Evolutionary conservation across 1,140 invertebrate genomes (phyloP).

Genomic region (Tetramorium simillimum): DNA sequence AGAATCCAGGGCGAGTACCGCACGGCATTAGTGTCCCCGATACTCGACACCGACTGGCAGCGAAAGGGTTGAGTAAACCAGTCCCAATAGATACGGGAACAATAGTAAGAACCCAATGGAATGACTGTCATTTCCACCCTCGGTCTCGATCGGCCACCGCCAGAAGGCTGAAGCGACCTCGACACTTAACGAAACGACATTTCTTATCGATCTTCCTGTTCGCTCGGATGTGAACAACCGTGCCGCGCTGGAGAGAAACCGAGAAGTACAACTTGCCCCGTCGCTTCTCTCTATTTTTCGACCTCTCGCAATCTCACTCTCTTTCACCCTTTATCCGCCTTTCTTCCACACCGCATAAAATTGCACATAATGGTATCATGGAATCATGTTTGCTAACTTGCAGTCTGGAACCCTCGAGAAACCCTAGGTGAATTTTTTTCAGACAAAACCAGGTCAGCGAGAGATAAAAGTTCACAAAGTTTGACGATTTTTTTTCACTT

Average conservation of each 20-base stretch:
- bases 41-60: conserved; percentile 27
- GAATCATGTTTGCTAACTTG: conserved; percentile 45
- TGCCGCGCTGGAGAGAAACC: background rate
- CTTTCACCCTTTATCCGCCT: background rate
- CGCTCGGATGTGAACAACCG: conserved; percentile 35
- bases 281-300: background rate
- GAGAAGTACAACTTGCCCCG: conserved; percentile 20
- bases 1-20: conserved; percentile 27
- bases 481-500: conserved; percentile 42
- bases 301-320: conserved; percentile 6
- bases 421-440: conserved; percentile 3
- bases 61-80: conserved; percentile 57
- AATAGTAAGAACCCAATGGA: conserved; percentile 53
- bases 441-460: conserved; percentile 27
- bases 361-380: conserved; percentile 22
- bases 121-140: conserved; percentile 52
- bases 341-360: conserved; percentile 9
- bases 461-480: conserved; percentile 48
- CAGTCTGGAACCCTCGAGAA: conserved; percentile 7
- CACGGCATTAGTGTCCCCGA: conserved; percentile 46
- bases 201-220: conserved; percentile 53
- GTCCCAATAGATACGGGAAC: conserved; percentile 46
- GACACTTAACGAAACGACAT: conserved; percentile 53
- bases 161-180: conserved; percentile 49
- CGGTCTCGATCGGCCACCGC: conserved; percentile 1